These are phyloP conservation scores for Paragorgia papillata DNA, from an alignment of 92 coral and sea anemone genomes.

Conservation along the genomic window DNA sequence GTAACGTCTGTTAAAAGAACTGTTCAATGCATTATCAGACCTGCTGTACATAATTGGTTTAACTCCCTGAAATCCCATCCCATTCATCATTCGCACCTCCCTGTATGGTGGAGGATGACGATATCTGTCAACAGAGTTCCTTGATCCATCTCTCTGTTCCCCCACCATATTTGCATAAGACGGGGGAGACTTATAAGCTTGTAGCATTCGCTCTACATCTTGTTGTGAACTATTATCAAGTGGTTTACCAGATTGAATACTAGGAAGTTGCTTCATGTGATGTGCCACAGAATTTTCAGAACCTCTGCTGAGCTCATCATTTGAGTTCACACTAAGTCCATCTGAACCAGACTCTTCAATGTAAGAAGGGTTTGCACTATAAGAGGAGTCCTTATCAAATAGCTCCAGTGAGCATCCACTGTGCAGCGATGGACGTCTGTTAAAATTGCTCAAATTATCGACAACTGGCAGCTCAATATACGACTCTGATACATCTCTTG, in stretches of 20 bases:
- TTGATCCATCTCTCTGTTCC: conserved; percentile 48
- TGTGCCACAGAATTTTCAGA: conserved; percentile 1
- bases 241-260: neutral
- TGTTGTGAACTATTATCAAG: conserved; percentile 12
- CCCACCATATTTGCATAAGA: conserved; percentile 12
- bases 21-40: conserved; percentile 10
- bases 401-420: conserved; percentile 28
- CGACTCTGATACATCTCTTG: conserved; percentile 43
- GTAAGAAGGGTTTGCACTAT: neutral
- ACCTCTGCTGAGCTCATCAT: conserved; percentile 18
- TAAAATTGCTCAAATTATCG: neutral
- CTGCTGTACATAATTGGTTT: conserved; percentile 35
- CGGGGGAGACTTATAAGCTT: conserved; percentile 9
- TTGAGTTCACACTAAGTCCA: conserved; percentile 34
- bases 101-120: conserved; percentile 96
- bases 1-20: conserved; percentile 10
- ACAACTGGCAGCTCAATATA: conserved; percentile 43
- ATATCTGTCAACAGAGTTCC: conserved; percentile 68
- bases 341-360: conserved; percentile 36
- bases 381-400: neutral
- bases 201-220: conserved; percentile 1
- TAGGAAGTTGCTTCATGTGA: neutral
- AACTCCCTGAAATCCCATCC: conserved; percentile 11
- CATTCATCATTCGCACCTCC: conserved; percentile 55
- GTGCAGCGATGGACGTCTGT: conserved; percentile 16